Evolutionary conservation across 1,140 invertebrate species (phyloP), one percentile per base, ranked within the genome.

Genomic region (Alviniconcha marisindica): DNA sequence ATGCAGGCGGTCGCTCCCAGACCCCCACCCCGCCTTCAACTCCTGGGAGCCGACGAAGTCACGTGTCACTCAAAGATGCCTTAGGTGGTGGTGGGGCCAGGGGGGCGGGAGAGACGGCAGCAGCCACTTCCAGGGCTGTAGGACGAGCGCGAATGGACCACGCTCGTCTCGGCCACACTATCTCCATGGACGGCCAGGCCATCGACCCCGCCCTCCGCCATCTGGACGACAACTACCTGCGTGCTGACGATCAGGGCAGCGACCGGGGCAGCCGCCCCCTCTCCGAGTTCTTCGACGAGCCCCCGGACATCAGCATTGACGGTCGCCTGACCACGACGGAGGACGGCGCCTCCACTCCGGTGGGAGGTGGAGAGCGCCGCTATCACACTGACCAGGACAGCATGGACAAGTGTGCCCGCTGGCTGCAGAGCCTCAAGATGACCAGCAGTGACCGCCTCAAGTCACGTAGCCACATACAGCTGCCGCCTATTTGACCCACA

Each of bases 381-480:
- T 83, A 84, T 15, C 44, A 77, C n/a, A 21, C 69, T 5, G 76
- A 60, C 18, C 88, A 88, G 44, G 86, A 89, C 33, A 84, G 84
- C 54, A 84, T 87, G n/a, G 85, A 87, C 60, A 90, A 90, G 71
- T 90, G 89, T 82, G 86, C 85, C 56, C 85, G 85, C 51, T 90
- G 89, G 89, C 66, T 90, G 60, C 88, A 90, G 60, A 86, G 88
- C 36, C 81, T 90, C 12, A 86, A 89, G 78, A 79, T 90, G 36
- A 85, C 85, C 78, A 87, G 84, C 66, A 56, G 85, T 28, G 88
- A 90, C 42, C 87, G 85, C 74, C 83, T 90, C 10, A 90, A 90
- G 77, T 90, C 89, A 0, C 63, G 88, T 33, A 89, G 88, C 83
- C 89, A 90, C 48, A 89, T 90, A 54, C 87, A 90, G 51, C 83